phyloP scores from a whole-genome alignment of 2,888 invertebrate genomes.

The Belgica antarctica region DNA sequence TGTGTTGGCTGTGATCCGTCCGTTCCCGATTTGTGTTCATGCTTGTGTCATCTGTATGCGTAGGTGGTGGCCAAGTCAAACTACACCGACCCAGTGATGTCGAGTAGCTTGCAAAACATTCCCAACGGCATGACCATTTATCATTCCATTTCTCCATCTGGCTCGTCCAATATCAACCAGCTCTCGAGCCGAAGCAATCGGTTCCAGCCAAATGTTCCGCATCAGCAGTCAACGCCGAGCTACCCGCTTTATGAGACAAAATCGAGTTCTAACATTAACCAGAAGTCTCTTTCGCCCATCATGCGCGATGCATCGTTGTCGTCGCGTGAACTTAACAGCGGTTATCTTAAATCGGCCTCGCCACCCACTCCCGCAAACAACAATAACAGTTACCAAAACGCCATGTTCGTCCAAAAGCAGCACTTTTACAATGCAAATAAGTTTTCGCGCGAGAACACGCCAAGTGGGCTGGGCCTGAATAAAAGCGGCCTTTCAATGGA shows the following conservation, averaged over 20 bases:
- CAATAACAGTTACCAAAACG: constrained; percentile 43
- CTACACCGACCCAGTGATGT: constrained; percentile 54
- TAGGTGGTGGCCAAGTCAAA: constrained; percentile 52
- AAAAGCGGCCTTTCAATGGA: constrained; percentile 1
- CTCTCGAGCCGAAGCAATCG: constrained; percentile 23
- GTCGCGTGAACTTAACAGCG: constrained; percentile 45
- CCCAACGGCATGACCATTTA: constrained; percentile 54
- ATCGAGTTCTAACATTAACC: constrained; percentile 48
- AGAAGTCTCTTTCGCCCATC: constrained; percentile 45
- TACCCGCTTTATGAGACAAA: constrained; percentile 45
- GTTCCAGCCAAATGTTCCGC: constrained; percentile 15
- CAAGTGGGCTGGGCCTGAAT: background rate
- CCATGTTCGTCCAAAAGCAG: constrained; percentile 40
- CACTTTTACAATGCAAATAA: constrained; percentile 38
- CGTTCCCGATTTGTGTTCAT: background rate
- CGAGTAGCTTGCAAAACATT: constrained; percentile 55
- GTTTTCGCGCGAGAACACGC: constrained; percentile 29
- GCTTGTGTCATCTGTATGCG: background rate
- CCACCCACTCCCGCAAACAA: constrained; percentile 37
- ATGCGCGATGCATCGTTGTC: constrained; percentile 44
- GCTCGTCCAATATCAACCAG: constrained; percentile 41
- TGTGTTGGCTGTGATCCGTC: no score
- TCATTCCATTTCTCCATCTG: constrained; percentile 46
- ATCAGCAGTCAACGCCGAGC: constrained; percentile 13
- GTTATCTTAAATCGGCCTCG: constrained; percentile 38